phyloP scores from a whole-genome alignment of 2,797 vertebrate species.

The Typhlichthys subterraneus region DNA sequence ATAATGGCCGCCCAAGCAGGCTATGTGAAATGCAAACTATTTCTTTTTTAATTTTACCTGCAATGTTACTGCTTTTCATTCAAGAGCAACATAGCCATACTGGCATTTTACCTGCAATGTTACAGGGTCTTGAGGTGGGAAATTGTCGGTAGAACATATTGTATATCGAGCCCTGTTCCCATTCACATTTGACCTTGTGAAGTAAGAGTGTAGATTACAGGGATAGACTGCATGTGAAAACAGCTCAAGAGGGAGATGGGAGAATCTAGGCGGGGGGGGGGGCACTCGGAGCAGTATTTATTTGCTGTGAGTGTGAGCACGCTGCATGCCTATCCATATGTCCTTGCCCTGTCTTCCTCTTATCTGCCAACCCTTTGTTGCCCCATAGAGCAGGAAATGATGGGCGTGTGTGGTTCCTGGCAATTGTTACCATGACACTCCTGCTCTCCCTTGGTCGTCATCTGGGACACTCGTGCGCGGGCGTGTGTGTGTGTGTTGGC shows the following conservation, averaged over 20 bases:
- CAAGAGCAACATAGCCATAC: too few species aligned
- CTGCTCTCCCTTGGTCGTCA: slow-evolving; percentile 22
- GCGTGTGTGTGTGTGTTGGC: slow-evolving; percentile 12
- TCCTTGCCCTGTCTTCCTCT: slow-evolving; percentile 12
- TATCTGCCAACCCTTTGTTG: slow-evolving; percentile 19
- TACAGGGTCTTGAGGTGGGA: too few species aligned
- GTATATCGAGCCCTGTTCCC: too few species aligned
- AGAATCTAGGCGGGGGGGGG: not conserved
- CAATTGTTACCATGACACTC: slow-evolving; percentile 55
- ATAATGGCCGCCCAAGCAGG: too few species aligned
- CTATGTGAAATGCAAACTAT: too few species aligned
- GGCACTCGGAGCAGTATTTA: not conserved
- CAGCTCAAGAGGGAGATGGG: too few species aligned
- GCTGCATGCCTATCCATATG: not conserved
- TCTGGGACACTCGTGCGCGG: slow-evolving; percentile 17
- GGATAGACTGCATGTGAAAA: not conserved
- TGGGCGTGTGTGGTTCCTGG: slow-evolving; percentile 30
- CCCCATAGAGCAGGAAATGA: slow-evolving; percentile 32
- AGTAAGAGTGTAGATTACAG: too few species aligned
- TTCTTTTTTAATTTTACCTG: not conserved
- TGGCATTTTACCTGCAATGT: too few species aligned
- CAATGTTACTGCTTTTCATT: too few species aligned
- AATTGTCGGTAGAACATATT: too few species aligned
- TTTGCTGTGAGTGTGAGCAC: not conserved
- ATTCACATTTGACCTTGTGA: too few species aligned